Evolutionary conservation across 2,888 invertebrate genomes (phyloP).

Genomic region (Cephonodes hylas): DNA sequence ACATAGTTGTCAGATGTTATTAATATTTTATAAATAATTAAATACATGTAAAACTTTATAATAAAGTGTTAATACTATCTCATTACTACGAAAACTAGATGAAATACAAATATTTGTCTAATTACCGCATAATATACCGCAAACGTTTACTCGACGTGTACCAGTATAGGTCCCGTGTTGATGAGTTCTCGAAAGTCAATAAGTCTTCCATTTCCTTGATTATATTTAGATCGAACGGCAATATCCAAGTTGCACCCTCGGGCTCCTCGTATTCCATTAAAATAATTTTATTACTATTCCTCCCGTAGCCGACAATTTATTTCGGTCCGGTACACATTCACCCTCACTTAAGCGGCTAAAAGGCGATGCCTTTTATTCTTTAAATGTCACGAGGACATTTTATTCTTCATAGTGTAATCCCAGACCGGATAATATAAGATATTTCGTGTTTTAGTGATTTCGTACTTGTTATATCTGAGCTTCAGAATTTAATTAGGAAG

Average conservation of each 20-base stretch:
- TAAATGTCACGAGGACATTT: not conserved
- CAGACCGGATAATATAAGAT: no score
- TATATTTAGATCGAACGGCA: not conserved
- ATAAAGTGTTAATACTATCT: no score
- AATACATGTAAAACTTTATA: no score
- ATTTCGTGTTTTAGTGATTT: no score
- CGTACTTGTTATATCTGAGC: no score
- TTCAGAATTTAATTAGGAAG: no score
- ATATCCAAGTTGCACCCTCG: conserved; percentile 5
- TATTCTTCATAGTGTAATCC: no score
- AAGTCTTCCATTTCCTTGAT: conserved; percentile 1
- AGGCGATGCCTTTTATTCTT: not conserved
- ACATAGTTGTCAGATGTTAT: no score
- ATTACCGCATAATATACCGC: no score
- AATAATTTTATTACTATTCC: conserved; percentile 25
- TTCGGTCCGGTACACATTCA: not conserved
- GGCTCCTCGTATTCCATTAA: conserved; percentile 22
- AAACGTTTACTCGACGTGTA: not conserved
- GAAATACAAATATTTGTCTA: no score
- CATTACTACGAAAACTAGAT: no score
- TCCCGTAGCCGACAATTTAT: conserved; percentile 22
- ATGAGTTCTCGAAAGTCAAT: not conserved
- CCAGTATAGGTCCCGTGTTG: not conserved
- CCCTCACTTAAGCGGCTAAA: not conserved
- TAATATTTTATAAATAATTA: no score